Base-by-base conservation (phyloP, 2,113 vertebrate species). In the Siniperca chuatsi region DNA sequence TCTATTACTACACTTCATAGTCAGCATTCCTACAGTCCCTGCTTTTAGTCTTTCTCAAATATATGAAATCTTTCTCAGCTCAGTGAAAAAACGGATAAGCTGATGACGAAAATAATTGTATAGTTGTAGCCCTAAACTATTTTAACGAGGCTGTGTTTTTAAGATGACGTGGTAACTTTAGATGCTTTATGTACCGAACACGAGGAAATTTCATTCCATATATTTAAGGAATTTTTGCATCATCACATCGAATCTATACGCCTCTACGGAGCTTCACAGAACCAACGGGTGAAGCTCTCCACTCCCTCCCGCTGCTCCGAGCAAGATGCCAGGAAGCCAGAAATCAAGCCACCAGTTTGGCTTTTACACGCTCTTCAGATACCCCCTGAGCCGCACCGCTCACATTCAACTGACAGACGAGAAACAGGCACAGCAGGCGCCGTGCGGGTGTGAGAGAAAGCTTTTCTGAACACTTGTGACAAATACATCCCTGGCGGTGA, bases 401-500 rank as follows among this genome's bases (percentile, higher is more conserved):
- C 76, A 29, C n/a, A 21, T 54, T 44, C 79, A 20, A 6, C 71
- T 68, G 87, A 82, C 62, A 29, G 77, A 77, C 25, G 66, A 74
- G 80, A 83, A 82, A 79, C 85, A 77, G 68, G 76, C 70, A 42
- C 50, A 83, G 72, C 15, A 25, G 66, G 60, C 18, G 8, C 25
- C n/a, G 37, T 5, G 25, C 54, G 50, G 68, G 74, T 62, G 67
- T 72, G 78, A 57, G 73, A 10, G 62, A 75, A 66, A 82, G 75
- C 75, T 82, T 33, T 68, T 48, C 35, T 72, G 60, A 87, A 68
- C 78, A 11, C 46, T 78, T 68, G 69, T 82, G 81, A 87, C 85
- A 87, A 79, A 85, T 70, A 61, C 10, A 11, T 83, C 82, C 55
- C 88, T n/a, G 58, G 46, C 46, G 54, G 64, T 25, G 2, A 62